Evolutionary conservation across 2,797 vertebrate species (phyloP), one percentile per base, ranked within the genome.

Genomic region (Takifugu ocellatus): DNA sequence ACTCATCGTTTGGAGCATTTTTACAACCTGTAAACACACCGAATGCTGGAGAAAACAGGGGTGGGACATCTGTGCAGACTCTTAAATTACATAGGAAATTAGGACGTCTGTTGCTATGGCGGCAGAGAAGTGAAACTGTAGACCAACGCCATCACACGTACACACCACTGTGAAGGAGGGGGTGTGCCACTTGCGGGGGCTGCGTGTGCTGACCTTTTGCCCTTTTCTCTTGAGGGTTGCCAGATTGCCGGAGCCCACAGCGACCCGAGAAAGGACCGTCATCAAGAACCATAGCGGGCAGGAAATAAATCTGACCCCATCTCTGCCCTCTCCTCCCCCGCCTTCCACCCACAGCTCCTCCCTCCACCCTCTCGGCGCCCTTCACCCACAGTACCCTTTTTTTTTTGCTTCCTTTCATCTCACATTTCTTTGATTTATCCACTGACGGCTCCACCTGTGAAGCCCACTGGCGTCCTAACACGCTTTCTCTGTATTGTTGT

Each of bases 271-370:
- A 72, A 68, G 57, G 73, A 72, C 62, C 70, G 74, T 74, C 79
- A 86, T 85, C 75, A 79, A 70, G 75, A 81, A 81, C 84, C 75
- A 68, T 65, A 44, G 72, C n/a, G 46, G 55, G 58, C 77, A 84
- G 83, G 86, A 87, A 86, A 88, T 87, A 85, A 77, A 84, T 66
- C 75, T 84, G 84, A 88, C 86, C 85, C 67, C 59, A 67, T 59
- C 15, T 15, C 45, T 80, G 81, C 59, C 82, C 84, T 84, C 68
- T 72, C 71, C 74, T 75, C 78, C 74, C 51, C 70, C 62, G 47
- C 15, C 57, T 56, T 62, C 50, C 67, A 14, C 56, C 63, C 65
- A 49, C 56, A 1, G 45, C 82, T 59, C 77, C 72, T 73, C 75
- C 44, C 9, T 46, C 44, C 16, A 9, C 44, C 16, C 53, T 54